Conservation (phyloP, 2,888 invertebrate species). For the Azorinus chamasolen region DNA sequence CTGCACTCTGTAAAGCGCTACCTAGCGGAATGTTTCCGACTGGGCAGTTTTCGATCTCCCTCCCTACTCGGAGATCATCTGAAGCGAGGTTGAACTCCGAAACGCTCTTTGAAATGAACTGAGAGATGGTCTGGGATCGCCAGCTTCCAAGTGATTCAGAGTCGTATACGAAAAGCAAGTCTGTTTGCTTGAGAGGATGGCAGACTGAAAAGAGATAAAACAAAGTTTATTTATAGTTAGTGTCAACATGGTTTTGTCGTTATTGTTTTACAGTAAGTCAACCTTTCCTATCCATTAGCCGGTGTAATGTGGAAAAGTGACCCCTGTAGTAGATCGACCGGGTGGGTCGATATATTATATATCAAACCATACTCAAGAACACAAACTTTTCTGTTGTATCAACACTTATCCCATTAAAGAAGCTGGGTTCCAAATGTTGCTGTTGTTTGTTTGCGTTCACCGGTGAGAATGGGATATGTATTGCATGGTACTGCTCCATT, state of each 20-base stretch:
- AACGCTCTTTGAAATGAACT: slow-evolving; percentile 59
- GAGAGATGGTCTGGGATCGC: slow-evolving; percentile 62
- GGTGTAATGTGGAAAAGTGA: too few relatives aligned
- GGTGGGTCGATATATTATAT: too few relatives aligned
- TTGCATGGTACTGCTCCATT: too few relatives aligned
- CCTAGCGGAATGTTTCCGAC: slow-evolving; percentile 56
- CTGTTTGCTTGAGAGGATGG: slow-evolving; percentile 54
- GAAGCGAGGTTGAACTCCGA: slow-evolving; percentile 48
- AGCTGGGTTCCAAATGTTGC: too few relatives aligned
- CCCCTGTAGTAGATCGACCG: too few relatives aligned
- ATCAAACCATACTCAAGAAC: too few relatives aligned
- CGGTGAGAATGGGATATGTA: too few relatives aligned
- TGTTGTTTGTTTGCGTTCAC: too few relatives aligned
- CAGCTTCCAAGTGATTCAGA: slow-evolving; percentile 64
- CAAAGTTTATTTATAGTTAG: too few relatives aligned
- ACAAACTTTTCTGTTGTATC: too few relatives aligned
- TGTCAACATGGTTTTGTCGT: too few relatives aligned
- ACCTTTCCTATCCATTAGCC: background rate
- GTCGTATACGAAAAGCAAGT: slow-evolving; percentile 71
- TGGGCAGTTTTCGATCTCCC: slow-evolving; percentile 66
- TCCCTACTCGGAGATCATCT: slow-evolving; percentile 60
- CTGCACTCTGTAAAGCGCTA: slow-evolving; percentile 43
- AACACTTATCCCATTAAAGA: too few relatives aligned
- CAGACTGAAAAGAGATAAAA: slow-evolving; percentile 52
- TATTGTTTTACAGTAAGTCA: slow-evolving; percentile 1